A percentile compares a stretch with the other conserved stretches of the same genome.
Evolutionary conservation across 2,888 invertebrate genomes (phyloP).

Genomic region (Macropis europaea): DNA sequence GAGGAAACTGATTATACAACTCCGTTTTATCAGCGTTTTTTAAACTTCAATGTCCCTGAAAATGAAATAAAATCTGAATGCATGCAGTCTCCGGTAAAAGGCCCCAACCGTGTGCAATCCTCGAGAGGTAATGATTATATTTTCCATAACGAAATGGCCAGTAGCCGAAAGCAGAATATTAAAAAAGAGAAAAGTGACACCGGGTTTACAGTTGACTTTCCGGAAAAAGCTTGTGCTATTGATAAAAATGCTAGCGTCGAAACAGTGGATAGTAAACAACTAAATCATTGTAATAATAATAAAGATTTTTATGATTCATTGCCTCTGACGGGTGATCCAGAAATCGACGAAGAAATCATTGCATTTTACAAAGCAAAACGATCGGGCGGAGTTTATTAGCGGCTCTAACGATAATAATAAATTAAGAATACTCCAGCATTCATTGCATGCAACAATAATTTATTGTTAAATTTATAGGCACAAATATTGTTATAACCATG

Average conservation of each 20-base stretch:
- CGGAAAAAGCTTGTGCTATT: neutral
- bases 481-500: neutral
- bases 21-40: conserved; percentile 8
- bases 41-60: conserved; percentile 1
- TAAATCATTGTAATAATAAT: neutral
- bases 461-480: neutral
- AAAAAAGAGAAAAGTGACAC: neutral
- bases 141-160: neutral
- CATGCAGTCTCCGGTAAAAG: no score
- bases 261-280: neutral
- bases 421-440: no score
- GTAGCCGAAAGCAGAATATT: neutral
- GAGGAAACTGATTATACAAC: neutral
- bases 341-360: conserved; percentile 81
- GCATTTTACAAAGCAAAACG: conserved; percentile 76
- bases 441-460: neutral
- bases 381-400: conserved; percentile 56
- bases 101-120: neutral
- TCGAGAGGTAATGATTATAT: neutral
- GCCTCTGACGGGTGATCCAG: conserved; percentile 80
- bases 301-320: conserved; percentile 76
- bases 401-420: neutral
- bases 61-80: neutral
- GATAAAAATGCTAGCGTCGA: neutral
- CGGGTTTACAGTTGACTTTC: neutral